Percentiles rank a stretch among this genome's conserved stretches.
Conservation (phyloP, 2,888 invertebrate genomes). For the Hymenopus coronatus region DNA sequence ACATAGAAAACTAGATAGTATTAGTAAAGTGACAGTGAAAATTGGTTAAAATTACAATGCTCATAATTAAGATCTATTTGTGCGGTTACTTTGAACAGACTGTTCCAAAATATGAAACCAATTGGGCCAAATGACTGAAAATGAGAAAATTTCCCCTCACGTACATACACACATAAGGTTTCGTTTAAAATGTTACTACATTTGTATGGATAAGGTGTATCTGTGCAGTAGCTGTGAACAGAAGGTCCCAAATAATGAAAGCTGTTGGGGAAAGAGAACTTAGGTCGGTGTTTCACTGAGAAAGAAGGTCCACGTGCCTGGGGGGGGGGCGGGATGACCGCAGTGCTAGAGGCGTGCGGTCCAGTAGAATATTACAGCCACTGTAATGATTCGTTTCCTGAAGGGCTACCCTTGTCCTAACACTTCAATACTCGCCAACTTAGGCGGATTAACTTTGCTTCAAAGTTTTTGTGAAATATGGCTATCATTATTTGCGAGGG, state of each 20-base stretch:
- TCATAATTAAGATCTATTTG: too few species aligned
- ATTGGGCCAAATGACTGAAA: too few species aligned
- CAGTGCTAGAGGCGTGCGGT: neutral
- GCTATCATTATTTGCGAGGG: constrained; percentile 6
- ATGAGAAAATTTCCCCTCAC: too few species aligned
- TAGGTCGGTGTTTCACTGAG: neutral
- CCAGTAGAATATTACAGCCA: neutral
- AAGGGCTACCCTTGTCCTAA: neutral
- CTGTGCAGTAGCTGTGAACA: too few species aligned
- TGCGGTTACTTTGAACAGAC: too few species aligned
- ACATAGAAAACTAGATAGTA: too few species aligned
- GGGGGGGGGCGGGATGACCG: neutral
- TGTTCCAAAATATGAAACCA: too few species aligned
- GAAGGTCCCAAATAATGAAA: neutral
- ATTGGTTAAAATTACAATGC: too few species aligned
- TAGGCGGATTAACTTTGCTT: constrained; percentile 9
- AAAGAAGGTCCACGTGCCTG: neutral
- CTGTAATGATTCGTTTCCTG: constrained; percentile 15
- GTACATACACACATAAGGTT: too few species aligned
- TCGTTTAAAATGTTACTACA: too few species aligned
- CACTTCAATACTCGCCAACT: neutral
- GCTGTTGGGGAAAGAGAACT: neutral
- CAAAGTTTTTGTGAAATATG: constrained; percentile 18
- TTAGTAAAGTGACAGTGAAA: too few species aligned
- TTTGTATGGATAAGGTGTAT: too few species aligned